Evolutionary conservation across 2,113 vertebrate genomes (phyloP), one percentile per base, ranked within the genome.

Genomic region (Ptilorrhoa leucosticta): DNA sequence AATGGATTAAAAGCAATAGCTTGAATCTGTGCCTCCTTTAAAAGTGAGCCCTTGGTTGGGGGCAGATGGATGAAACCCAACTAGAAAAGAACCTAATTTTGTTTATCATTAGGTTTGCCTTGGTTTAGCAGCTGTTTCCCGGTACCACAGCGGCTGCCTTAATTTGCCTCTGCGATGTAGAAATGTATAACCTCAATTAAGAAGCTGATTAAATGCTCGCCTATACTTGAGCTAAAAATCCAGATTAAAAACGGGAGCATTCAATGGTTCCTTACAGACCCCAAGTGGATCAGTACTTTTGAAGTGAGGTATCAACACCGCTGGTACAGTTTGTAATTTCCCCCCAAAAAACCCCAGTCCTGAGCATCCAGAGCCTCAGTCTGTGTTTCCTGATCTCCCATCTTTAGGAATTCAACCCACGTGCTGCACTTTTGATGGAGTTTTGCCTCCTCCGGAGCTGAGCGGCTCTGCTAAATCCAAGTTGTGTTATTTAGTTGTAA

Each of bases 41-140:
- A 33, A 86, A 97, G 93, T 45, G 93, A 96, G 31, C 94, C 89
- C 92, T 86, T 86, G 83, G 33, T 90, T 96, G 90, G 96, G 94
- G 71, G 82, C 91, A 96, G 94, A 77, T 95, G 88, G 94, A 96
- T 94, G 94, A 93, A 97, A 96, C 92, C 64, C 91, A 97, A 77
- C 80, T n/a, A 95, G 51, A 85, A 82, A 83, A 93, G 96, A 63
- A 91, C 69, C 92, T 95, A 91, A 93, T 78, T 92, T 97, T 86
- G 89, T 76, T 97, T 93, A 93, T 93, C 94, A 90, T 93, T 94
- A 97, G 91, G 53, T 87, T 89, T 88, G 91, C 66, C 85, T 94
- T 51, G 87, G 30, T 93, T 96, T 82, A 95, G 80, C 83, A 92
- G 89, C 84, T 94, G 91, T 79, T 91, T 90, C 42, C 81, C 85